phyloP scores from a whole-genome alignment of 2,797 vertebrate species.

The Chelmon rostratus region DNA sequence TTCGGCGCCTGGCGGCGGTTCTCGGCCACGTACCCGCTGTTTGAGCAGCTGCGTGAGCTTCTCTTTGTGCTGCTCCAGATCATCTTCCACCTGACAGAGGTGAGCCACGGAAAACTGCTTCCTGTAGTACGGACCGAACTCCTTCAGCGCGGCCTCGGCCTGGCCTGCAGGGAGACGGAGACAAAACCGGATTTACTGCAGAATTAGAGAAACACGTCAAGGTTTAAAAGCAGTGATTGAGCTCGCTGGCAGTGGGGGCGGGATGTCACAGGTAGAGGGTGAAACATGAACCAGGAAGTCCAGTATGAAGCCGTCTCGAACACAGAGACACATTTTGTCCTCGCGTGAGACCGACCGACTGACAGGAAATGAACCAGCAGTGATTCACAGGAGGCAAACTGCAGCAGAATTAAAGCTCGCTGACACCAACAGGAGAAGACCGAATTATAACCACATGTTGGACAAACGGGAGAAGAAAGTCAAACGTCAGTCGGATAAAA shows the following conservation, averaged over 20 bases:
- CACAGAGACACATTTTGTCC: background rate
- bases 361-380: too few species aligned
- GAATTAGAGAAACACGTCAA: background rate
- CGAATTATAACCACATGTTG: too few species aligned
- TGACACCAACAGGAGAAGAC: too few species aligned
- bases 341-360: background rate
- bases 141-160: constrained; percentile 87
- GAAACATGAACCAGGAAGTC: constrained; percentile 36
- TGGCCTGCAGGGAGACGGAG: constrained; percentile 78
- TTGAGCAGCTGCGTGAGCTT: constrained; percentile 87
- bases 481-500: too few species aligned
- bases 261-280: constrained; percentile 9
- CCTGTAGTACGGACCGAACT: constrained; percentile 89
- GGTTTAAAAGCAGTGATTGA: background rate
- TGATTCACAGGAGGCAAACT: too few species aligned
- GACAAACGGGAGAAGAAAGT: too few species aligned
- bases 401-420: too few species aligned
- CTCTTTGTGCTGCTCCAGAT: constrained; percentile 88
- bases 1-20: too few species aligned
- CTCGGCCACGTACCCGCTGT: constrained; percentile 85
- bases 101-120: constrained; percentile 89
- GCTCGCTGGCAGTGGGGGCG: background rate
- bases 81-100: constrained; percentile 87
- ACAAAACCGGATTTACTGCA: background rate
- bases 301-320: background rate